These are phyloP conservation scores for Zaprionus tsacasi DNA, from an alignment of 1,140 invertebrate genomes.

Conservation along the genomic window DNA sequence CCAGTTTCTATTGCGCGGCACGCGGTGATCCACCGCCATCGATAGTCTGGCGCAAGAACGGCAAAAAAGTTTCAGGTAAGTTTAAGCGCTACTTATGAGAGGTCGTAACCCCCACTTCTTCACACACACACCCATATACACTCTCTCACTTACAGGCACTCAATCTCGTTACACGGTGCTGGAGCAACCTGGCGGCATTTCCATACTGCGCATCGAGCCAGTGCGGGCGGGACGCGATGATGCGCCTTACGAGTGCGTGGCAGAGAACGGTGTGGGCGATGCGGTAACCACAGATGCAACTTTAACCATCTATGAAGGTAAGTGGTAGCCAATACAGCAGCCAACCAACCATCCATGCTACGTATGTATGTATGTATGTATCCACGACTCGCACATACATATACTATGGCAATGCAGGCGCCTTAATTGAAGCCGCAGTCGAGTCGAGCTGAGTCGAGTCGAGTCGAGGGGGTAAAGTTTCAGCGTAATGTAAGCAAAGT, in stretches of 20 bases:
- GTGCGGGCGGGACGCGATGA: constrained; percentile 93
- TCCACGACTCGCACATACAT: not conserved
- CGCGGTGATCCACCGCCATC: constrained; percentile 94
- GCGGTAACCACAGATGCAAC: constrained; percentile 94
- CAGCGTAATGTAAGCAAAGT: constrained; percentile 78
- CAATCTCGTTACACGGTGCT: constrained; percentile 88
- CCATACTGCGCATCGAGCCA: constrained; percentile 96
- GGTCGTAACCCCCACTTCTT: constrained; percentile 5
- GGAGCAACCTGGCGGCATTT: constrained; percentile 87
- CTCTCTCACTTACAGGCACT: constrained; percentile 84
- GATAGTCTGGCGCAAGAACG: constrained; percentile 96
- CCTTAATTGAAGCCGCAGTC: constrained; percentile 45
- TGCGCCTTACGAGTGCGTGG: constrained; percentile 96
- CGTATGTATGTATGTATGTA: not conserved
- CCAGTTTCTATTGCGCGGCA: constrained; percentile 97
- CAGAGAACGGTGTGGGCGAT: constrained; percentile 98
- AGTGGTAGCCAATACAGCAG: constrained; percentile 56
- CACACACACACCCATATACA: constrained; percentile 26
- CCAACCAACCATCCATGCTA: constrained; percentile 11
- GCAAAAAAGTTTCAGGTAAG: constrained; percentile 92
- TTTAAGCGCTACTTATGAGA: constrained; percentile 9
- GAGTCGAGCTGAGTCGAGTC: not conserved
- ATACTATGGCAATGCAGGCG: constrained; percentile 30
- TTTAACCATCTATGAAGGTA: constrained; percentile 94
- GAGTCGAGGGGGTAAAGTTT: constrained; percentile 61